phyloP scores from a whole-genome alignment of 2,113 vertebrate species.

The Mesocricetus auratus region DNA sequence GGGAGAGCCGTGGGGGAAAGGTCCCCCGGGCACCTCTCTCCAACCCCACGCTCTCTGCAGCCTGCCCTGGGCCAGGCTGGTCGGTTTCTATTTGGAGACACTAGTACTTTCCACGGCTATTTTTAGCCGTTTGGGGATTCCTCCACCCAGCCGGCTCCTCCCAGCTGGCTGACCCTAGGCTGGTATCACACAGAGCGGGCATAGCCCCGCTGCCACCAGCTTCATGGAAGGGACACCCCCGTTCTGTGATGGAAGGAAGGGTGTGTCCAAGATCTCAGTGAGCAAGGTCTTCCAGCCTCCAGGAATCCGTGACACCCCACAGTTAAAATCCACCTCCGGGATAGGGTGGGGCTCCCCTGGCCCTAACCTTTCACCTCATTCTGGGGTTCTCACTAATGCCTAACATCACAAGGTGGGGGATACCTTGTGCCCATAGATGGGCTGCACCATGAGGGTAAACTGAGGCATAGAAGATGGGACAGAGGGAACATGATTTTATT shows the following conservation, averaged over 20 bases:
- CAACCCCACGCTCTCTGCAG: no score
- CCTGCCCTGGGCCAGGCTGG: not conserved
- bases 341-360: not conserved
- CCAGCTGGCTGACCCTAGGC: not conserved
- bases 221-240: not conserved
- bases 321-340: not conserved
- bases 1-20: not conserved
- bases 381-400: not conserved
- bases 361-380: conserved; percentile 73
- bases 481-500: not conserved
- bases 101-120: conserved; percentile 56
- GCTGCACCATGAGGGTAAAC: not conserved
- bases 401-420: no score
- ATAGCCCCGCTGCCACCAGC: not conserved
- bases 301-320: conserved; percentile 12
- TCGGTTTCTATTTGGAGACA: conserved; percentile 73
- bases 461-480: not conserved
- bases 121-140: conserved; percentile 78
- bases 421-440: not conserved
- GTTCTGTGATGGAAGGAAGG: no score
- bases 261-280: not conserved
- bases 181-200: not conserved
- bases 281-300: not conserved
- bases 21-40: not conserved
- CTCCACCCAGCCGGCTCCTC: conserved; percentile 51